phyloP scores from a whole-genome alignment of 2,888 invertebrate genomes.

The Zelleria hepariella region DNA sequence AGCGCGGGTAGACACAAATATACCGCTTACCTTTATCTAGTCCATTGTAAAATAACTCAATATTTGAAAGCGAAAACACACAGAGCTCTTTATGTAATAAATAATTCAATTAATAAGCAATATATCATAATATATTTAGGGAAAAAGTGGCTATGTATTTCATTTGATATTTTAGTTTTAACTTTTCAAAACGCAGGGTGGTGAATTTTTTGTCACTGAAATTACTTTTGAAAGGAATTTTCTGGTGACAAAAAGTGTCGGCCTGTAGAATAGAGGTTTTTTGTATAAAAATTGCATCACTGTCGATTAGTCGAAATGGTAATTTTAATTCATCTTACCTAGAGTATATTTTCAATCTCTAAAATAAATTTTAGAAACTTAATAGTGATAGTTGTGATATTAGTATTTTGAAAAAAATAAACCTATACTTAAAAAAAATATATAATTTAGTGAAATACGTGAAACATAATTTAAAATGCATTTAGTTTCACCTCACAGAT shows the following conservation, averaged over 20 bases:
- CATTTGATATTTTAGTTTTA: background rate
- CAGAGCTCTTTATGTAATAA: background rate
- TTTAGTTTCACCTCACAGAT: slow-evolving; percentile 33
- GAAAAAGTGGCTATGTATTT: background rate
- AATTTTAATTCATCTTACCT: slow-evolving; percentile 6
- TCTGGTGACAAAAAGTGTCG: background rate
- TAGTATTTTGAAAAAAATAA: slow-evolving; percentile 35
- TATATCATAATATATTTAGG: background rate
- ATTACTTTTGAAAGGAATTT: background rate
- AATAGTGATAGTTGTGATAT: slow-evolving; percentile 52
- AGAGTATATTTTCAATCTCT: background rate
- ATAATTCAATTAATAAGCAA: background rate
- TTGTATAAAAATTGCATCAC: slow-evolving; percentile 8
- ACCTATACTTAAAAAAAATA: slow-evolving; percentile 31
- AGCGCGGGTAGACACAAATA: slow-evolving; percentile 30
- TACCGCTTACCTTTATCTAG: slow-evolving; percentile 57
- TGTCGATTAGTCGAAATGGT: background rate
- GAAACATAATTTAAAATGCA: slow-evolving; percentile 35
- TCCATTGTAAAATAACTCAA: slow-evolving; percentile 23
- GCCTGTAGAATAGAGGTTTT: background rate
- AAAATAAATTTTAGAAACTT: slow-evolving; percentile 1
- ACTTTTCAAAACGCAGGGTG: background rate
- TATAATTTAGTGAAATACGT: slow-evolving; percentile 38
- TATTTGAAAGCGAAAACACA: background rate
- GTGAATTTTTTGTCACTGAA: background rate